These are phyloP conservation scores for Tangara arthus DNA, from an alignment of 2,797 vertebrate species.

Conservation along the genomic window DNA sequence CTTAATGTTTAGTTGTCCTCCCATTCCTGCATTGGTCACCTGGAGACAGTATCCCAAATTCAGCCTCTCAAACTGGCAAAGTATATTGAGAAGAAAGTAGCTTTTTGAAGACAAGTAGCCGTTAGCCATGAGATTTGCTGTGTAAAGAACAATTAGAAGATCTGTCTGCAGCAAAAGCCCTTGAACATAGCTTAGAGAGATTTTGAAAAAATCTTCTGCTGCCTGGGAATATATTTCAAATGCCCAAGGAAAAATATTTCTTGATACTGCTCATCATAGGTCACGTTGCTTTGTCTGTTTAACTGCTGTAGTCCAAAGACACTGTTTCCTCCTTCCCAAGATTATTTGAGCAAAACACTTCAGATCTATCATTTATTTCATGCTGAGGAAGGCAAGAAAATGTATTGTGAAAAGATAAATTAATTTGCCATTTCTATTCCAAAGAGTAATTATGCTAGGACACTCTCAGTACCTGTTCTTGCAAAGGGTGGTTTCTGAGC, in stretches of 20 bases:
- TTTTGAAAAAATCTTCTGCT: not conserved
- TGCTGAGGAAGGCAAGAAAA: not conserved
- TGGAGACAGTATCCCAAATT: not conserved
- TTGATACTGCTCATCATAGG: not conserved
- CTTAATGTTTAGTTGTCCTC: not conserved
- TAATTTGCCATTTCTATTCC: not conserved
- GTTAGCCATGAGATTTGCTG: not conserved
- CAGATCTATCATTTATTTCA: not conserved
- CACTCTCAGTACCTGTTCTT: not conserved
- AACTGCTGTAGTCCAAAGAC: not conserved
- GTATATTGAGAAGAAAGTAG: not conserved
- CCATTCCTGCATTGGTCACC: not conserved
- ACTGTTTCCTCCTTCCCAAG: not conserved
- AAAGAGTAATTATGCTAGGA: not conserved
- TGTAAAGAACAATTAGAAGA: not conserved
- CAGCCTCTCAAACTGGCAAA: not conserved
- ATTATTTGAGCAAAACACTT: not conserved
- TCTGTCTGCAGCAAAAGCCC: not conserved
- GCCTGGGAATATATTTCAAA: not conserved
- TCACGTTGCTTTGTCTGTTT: not conserved
- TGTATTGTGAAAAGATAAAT: not conserved
- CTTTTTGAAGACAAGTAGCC: not conserved
- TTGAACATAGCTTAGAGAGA: not conserved
- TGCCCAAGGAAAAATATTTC: not conserved
- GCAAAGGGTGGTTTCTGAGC: not conserved